Percentiles rank a stretch among this genome's conserved stretches.
Evolutionary conservation across 1,140 invertebrate genomes (phyloP).

Genomic region (Halyomorpha halys): DNA sequence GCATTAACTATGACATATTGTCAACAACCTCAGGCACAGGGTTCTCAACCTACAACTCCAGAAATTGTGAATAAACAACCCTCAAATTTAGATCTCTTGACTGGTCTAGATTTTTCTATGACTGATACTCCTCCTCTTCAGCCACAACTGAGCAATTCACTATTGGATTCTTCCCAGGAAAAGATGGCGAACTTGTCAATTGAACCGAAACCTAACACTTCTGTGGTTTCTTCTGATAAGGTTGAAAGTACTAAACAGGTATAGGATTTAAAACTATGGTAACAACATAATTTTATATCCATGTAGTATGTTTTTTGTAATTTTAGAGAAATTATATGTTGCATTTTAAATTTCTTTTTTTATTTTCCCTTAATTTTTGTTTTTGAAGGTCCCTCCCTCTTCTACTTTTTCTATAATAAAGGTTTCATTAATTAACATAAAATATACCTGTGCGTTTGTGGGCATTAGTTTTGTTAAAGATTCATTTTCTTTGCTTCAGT

Average conservation of each 20-base stretch:
- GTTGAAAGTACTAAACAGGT: slow-evolving; percentile 12
- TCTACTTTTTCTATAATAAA: too few relatives aligned
- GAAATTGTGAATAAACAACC: slow-evolving; percentile 28
- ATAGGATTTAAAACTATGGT: not conserved
- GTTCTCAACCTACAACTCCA: not conserved
- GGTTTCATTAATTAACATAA: too few relatives aligned
- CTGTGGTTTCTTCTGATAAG: not conserved
- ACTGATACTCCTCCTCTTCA: slow-evolving; percentile 51
- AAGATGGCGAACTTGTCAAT: slow-evolving; percentile 1
- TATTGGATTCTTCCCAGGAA: not conserved
- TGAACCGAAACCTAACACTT: not conserved
- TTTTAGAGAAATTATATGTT: not conserved
- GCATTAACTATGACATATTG: not conserved
- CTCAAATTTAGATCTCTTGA: slow-evolving; percentile 61
- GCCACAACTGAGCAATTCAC: slow-evolving; percentile 36
- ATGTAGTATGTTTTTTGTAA: slow-evolving; percentile 2
- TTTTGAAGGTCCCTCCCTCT: too few relatives aligned
- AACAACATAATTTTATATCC: not conserved
- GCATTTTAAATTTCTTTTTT: too few relatives aligned
- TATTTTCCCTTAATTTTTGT: too few relatives aligned
- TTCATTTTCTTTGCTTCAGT: too few relatives aligned
- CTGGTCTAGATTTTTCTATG: slow-evolving; percentile 63
- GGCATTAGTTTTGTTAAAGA: too few relatives aligned
- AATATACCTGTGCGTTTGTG: too few relatives aligned
- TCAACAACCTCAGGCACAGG: not conserved